Evolutionary conservation across 2,113 vertebrate genomes (phyloP).

Genomic region (Scatophagus argus): DNA sequence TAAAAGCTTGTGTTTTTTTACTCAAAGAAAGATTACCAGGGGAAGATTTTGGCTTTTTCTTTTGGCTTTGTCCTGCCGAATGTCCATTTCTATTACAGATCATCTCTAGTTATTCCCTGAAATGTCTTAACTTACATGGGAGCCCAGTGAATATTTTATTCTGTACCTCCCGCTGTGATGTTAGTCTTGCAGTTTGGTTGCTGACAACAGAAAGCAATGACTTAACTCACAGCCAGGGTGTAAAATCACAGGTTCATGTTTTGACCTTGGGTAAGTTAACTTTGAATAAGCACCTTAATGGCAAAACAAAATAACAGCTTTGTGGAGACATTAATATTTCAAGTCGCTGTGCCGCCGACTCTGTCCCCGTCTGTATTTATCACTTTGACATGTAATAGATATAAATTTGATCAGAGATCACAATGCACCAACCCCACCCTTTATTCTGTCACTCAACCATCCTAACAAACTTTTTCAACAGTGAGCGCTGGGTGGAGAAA

Average conservation of each 20-base stretch:
- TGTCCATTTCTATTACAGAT: neutral
- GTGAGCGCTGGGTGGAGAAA: neutral
- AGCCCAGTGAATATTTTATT: neutral
- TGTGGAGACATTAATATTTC: neutral
- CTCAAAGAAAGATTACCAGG: neutral
- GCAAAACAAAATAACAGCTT: neutral
- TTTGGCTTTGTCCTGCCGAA: neutral
- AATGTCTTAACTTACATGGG: neutral
- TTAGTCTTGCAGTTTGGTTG: neutral
- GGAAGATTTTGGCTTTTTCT: neutral
- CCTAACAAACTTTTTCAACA: neutral
- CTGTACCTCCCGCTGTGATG: neutral
- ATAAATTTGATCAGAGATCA: constrained; percentile 39
- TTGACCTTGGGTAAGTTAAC: constrained; percentile 3
- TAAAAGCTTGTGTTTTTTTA: neutral
- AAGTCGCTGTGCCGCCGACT: neutral
- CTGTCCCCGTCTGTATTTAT: constrained; percentile 4
- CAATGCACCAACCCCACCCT: neutral
- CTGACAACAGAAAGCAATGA: neutral
- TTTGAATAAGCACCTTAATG: neutral
- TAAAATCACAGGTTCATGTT: neutral
- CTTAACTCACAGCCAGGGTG: neutral
- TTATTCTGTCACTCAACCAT: constrained; percentile 17
- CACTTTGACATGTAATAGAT: constrained; percentile 41
- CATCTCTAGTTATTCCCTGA: neutral